Evolutionary conservation across 2,888 invertebrate species (phyloP), one percentile per base, ranked within the genome.

Genomic region (Syrista parreyssii): DNA sequence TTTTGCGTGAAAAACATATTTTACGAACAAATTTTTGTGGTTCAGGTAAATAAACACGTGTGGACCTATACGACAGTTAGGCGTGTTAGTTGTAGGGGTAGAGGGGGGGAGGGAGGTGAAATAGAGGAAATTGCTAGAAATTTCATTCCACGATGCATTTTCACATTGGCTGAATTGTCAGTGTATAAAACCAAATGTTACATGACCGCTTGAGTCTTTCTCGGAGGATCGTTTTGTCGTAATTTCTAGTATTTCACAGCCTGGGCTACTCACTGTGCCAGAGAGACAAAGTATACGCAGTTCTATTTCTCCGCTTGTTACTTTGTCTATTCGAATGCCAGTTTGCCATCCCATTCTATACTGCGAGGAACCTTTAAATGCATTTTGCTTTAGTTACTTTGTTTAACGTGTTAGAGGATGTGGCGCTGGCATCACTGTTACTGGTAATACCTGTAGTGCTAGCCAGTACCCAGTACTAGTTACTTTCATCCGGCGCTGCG

Each of bases 101-200:
- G 23, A 0, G 2, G 2, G 9, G 2, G 23, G 2, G 9, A 23
- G 23, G 23, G 34, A 1, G 1, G 0, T 0, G 6, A 55, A 9
- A 23, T 9, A 55, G 0, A 55, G 6, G 9, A 23, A 55, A 23
- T 55, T 55, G 23, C 23, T 9, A 23, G 9, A 55, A 55, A 9
- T 23, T 55, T 55, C 9, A 9, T 0, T 23, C 55, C 9, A 1
- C 23, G 0, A 2, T 6, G 9, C 1, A 15, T 40, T 40, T 15
- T 40, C 40, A 55, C 23, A 55, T 9, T 55, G 55, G 55, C 55
- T 1, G 23, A 1, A 23, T 23, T 0, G 2, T 9, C 55, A 1
- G 23, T 9, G 55, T 23, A 55, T 55, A 6, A 55, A 55, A 55
- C 9, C 55, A 23, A 23, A 9, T 6, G 55, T 55, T 2, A 55